Conservation (phyloP, 2,797 vertebrate genomes). For the Aeoliscus strigatus region DNA sequence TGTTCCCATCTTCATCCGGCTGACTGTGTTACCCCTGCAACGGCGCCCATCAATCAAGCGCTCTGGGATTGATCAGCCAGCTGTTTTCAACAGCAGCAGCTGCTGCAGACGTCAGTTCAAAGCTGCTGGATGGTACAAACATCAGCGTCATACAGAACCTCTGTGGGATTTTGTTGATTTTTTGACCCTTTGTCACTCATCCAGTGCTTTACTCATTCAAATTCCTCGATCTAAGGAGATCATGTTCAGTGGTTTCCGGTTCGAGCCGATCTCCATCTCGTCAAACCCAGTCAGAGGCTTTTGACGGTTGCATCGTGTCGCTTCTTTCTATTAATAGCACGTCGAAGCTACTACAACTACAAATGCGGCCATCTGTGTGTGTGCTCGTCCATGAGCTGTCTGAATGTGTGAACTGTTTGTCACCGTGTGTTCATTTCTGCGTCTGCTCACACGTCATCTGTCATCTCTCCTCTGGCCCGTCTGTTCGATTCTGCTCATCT, state of each 20-base stretch:
- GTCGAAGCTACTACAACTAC: too few relatives aligned
- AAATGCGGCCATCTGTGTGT: slow-evolving; percentile 7
- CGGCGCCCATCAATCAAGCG: slow-evolving; percentile 14
- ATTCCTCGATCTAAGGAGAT: too few relatives aligned
- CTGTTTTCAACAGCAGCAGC: slow-evolving; percentile 16
- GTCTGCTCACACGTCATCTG: slow-evolving; percentile 23
- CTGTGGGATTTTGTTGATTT: too few relatives aligned
- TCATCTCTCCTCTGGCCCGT: slow-evolving; percentile 35
- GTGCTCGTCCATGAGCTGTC: neutral
- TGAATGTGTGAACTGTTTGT: slow-evolving; percentile 4
- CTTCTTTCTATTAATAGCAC: too few relatives aligned
- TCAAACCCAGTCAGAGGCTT: too few relatives aligned
- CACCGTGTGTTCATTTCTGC: slow-evolving; percentile 1
- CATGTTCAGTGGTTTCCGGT: too few relatives aligned
- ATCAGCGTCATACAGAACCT: neutral
- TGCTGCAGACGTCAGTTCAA: neutral
- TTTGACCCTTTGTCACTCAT: too few relatives aligned
- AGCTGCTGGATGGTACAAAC: neutral
- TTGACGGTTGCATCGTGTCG: too few relatives aligned
- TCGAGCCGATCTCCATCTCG: too few relatives aligned
- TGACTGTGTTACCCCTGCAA: neutral
- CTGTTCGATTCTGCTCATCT: slow-evolving; percentile 38
- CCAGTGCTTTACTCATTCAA: too few relatives aligned
- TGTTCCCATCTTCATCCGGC: neutral
- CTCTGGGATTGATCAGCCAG: slow-evolving; percentile 19